phyloP scores from a whole-genome alignment of 2,797 vertebrate genomes.

The Microcaecilia unicolor region DNA sequence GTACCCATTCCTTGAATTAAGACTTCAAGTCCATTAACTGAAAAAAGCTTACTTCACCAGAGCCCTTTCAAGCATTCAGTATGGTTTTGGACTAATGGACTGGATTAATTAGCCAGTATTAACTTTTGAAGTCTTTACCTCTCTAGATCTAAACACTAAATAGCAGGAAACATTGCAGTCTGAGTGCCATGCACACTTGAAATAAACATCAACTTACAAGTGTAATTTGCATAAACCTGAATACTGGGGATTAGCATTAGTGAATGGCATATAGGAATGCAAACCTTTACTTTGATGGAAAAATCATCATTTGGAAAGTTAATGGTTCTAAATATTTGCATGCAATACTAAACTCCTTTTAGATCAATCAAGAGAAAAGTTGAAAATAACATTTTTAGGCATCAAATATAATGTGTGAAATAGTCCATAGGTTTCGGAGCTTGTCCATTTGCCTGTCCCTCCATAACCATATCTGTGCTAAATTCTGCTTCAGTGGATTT shows the following conservation, averaged over 20 bases:
- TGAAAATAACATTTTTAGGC: no score
- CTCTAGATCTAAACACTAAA: background rate
- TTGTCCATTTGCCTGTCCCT: no score
- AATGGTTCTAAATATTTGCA: background rate
- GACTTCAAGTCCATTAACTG: constrained; percentile 59
- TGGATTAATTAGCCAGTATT: constrained; percentile 57
- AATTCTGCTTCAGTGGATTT: no score
- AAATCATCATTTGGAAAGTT: background rate
- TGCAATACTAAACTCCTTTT: background rate
- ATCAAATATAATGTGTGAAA: no score
- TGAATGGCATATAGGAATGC: background rate
- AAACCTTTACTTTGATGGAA: constrained; percentile 3
- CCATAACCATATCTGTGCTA: no score
- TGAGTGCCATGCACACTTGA: background rate
- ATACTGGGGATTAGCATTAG: background rate
- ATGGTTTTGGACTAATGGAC: constrained; percentile 38
- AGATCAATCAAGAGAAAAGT: background rate
- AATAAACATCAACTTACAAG: background rate
- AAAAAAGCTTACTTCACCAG: constrained; percentile 55
- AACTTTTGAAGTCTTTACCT: constrained; percentile 30
- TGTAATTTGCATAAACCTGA: constrained; percentile 7
- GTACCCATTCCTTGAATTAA: constrained; percentile 55
- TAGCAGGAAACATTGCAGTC: background rate
- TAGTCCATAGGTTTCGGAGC: no score
- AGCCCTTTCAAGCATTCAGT: constrained; percentile 50